Evolutionary conservation across 2,888 invertebrate species (phyloP).

Genomic region (Meganola albula): DNA sequence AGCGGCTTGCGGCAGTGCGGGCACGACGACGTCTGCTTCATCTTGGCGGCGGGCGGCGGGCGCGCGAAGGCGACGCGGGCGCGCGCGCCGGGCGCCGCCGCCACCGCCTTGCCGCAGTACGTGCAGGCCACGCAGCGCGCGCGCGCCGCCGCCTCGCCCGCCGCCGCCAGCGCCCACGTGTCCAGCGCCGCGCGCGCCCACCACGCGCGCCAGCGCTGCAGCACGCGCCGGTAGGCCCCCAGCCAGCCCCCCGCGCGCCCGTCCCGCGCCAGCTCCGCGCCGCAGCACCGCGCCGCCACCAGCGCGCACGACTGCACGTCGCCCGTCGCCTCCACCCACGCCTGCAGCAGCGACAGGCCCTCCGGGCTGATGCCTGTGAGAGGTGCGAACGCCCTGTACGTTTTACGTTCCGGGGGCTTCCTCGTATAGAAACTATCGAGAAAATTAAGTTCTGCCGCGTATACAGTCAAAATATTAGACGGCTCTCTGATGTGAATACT

Average conservation of each 20-base stretch:
- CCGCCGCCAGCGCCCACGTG: conserved; percentile 81
- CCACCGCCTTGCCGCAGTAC: conserved; percentile 96
- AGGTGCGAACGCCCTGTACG: background rate
- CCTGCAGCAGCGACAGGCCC: conserved; percentile 88
- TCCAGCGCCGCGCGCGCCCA: conserved; percentile 93
- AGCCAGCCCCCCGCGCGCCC: conserved; percentile 84
- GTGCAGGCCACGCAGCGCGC: conserved; percentile 87
- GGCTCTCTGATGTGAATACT: too few relatives aligned
- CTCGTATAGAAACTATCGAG: too few relatives aligned
- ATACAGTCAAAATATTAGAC: too few relatives aligned
- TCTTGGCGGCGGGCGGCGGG: conserved; percentile 83
- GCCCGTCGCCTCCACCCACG: conserved; percentile 89
- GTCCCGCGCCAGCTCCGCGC: conserved; percentile 82
- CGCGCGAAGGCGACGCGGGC: conserved; percentile 76
- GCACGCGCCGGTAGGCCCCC: conserved; percentile 85
- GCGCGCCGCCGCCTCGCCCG: conserved; percentile 59
- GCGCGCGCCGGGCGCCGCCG: conserved; percentile 81
- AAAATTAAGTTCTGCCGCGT: too few relatives aligned
- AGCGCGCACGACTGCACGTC: conserved; percentile 95
- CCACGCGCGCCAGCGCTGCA: conserved; percentile 96
- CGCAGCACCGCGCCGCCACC: conserved; percentile 87
- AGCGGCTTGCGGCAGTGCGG: conserved; percentile 96
- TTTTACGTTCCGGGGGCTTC: too few relatives aligned
- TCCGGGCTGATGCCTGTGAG: conserved; percentile 81
- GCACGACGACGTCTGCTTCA: conserved; percentile 90